Evolutionary conservation across 2,888 invertebrate species (phyloP).

Genomic region (Drosophila acutilabella): DNA sequence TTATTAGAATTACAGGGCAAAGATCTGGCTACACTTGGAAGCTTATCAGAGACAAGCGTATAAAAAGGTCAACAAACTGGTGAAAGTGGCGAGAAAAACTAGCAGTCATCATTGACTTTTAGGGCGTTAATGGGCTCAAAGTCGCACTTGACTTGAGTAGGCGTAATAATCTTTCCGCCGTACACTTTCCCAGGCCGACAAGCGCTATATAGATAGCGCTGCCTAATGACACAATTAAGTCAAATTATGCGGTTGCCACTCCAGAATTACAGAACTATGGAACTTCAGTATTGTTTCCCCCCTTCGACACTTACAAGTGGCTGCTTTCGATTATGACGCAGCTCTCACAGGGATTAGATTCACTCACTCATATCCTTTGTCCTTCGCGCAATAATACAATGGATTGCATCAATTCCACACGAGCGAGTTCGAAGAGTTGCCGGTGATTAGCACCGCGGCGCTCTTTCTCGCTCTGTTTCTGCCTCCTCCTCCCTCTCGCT

Average conservation of each 20-base stretch:
- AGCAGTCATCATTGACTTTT: conserved; percentile 17
- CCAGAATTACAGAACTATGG: conserved; percentile 4
- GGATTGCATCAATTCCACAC: conserved; percentile 76
- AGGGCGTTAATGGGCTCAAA: conserved; percentile 44
- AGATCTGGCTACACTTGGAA: conserved; percentile 22
- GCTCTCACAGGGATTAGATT: conserved; percentile 68
- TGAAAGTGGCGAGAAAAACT: conserved; percentile 17
- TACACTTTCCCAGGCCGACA: conserved; percentile 24
- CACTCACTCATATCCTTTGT: conserved; percentile 18
- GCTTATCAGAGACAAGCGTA: conserved; percentile 11
- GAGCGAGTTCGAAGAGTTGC: conserved; percentile 81
- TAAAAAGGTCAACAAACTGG: conserved; percentile 61
- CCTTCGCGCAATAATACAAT: conserved; percentile 62
- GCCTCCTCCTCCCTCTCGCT: not conserved
- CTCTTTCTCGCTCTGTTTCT: not conserved
- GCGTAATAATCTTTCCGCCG: conserved; percentile 5
- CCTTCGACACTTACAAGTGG: conserved; percentile 64
- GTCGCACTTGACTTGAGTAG: conserved; percentile 69
- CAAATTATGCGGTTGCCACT: conserved; percentile 66
- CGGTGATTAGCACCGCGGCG: conserved; percentile 78
- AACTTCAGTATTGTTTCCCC: conserved; percentile 2
- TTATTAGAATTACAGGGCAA: conserved; percentile 14
- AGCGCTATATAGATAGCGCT: conserved; percentile 37
- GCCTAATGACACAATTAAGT: conserved; percentile 79
- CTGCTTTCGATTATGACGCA: conserved; percentile 59